A percentile compares a stretch with the other conserved stretches of the same genome.
Conservation (phyloP, 2,113 vertebrate species). For the Holacanthus passer region DNA sequence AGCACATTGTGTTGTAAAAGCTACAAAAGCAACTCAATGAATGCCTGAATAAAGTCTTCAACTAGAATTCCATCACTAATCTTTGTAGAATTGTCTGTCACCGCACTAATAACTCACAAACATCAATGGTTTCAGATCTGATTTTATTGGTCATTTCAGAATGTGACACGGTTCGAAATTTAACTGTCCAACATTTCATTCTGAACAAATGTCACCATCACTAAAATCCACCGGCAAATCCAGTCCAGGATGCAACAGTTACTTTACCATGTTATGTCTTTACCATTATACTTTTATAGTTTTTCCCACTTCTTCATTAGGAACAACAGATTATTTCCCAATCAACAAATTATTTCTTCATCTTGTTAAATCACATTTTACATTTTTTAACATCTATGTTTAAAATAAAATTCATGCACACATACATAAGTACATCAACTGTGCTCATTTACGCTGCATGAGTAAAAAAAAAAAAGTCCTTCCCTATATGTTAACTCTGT, state of each 20-base stretch:
- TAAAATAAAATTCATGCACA: too few species aligned
- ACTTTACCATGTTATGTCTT: background rate
- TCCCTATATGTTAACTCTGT: background rate
- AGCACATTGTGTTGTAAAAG: background rate
- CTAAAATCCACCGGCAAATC: background rate
- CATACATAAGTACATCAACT: too few species aligned
- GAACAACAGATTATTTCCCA: background rate
- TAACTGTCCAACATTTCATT: too few species aligned
- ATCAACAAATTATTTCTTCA: background rate
- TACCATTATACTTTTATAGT: background rate
- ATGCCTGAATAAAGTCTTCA: slow-evolving; percentile 22
- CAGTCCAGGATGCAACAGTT: background rate
- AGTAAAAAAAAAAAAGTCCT: too few species aligned
- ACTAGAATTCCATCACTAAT: background rate
- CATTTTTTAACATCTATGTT: too few species aligned
- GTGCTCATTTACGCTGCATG: background rate
- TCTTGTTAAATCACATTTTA: background rate
- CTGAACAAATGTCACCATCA: too few species aligned
- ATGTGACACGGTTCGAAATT: background rate
- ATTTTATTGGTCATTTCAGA: slow-evolving; percentile 16
- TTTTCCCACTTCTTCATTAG: background rate
- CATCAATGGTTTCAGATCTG: background rate
- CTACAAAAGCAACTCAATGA: background rate
- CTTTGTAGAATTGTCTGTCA: background rate
- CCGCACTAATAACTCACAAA: background rate